These are phyloP conservation scores for Apis mellifera DNA, from an alignment of 1,140 invertebrate genomes.

Conservation along the genomic window Amel_HAv3.1 CM009938.2:8881501-8882000, in stretches of 20 bases:
- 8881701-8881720: neutral
- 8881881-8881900: neutral
- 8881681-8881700: neutral
- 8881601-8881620: conserved; percentile 42
- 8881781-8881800: neutral
- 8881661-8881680: conserved; percentile 18
- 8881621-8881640: conserved; percentile 30
- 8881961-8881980: conserved; percentile 9
- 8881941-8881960: conserved; percentile 17
- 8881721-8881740: neutral
- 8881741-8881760: neutral
- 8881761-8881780: neutral
- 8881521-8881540: neutral
- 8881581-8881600: neutral
- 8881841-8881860: neutral
- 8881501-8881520: neutral
- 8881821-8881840: neutral
- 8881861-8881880: neutral
- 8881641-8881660: conserved; percentile 2
- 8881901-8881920: conserved; percentile 14
- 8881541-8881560: conserved; percentile 7
- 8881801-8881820: neutral
- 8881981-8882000: conserved; percentile 23
- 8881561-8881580: conserved; percentile 3
- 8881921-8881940: conserved; percentile 18